Conservation (phyloP, 1,140 invertebrate genomes). For the Aphidius ervi region DNA sequence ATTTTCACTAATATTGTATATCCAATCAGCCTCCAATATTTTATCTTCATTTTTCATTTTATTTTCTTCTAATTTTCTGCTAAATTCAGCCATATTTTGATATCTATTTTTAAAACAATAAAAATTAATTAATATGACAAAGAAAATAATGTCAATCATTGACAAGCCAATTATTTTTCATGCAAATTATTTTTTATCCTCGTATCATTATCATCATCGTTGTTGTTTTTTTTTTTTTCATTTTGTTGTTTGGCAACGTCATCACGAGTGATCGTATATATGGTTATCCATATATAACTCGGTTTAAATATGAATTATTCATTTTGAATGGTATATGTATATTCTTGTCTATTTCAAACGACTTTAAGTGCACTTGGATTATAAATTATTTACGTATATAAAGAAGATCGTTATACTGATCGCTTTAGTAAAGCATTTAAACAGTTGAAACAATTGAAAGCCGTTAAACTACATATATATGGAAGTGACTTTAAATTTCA, state of each 20-base stretch:
- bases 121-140: not conserved
- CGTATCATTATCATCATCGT: constrained; percentile 5
- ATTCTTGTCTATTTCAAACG: constrained; percentile 27
- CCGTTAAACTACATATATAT: too few relatives aligned
- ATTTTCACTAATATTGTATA: constrained; percentile 72
- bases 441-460: too few relatives aligned
- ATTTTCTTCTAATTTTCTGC: constrained; percentile 51
- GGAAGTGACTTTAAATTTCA: too few relatives aligned
- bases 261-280: constrained; percentile 21
- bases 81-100: constrained; percentile 58
- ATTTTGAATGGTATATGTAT: constrained; percentile 21
- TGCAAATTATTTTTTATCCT: not conserved
- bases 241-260: not conserved
- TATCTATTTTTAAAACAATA: constrained; percentile 53
- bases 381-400: constrained; percentile 18
- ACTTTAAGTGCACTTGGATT: constrained; percentile 17
- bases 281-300: constrained; percentile 23
- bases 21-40: constrained; percentile 68
- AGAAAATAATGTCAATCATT: too few relatives aligned
- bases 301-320: constrained; percentile 25
- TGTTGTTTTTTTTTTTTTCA: constrained; percentile 2
- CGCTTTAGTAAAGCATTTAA: too few relatives aligned
- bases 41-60: constrained; percentile 46
- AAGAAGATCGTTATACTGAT: too few relatives aligned
- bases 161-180: not conserved